phyloP scores from a whole-genome alignment of 2,113 vertebrate species.

The Laticauda laticaudata region DNA sequence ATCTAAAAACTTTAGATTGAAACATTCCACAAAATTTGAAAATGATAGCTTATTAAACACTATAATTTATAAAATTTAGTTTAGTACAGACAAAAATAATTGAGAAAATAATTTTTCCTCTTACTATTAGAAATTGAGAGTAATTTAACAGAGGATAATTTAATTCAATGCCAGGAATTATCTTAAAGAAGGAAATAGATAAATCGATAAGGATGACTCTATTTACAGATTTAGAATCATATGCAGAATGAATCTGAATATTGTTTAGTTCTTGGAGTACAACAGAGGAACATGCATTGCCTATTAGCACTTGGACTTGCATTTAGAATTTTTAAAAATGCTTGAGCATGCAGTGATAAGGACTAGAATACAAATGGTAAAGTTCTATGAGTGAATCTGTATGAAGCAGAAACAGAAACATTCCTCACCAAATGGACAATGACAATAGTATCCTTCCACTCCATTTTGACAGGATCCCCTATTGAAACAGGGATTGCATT shows the following conservation, averaged over 20 bases:
- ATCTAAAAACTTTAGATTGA: background rate
- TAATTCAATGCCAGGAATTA: background rate
- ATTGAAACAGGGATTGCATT: constrained; percentile 97
- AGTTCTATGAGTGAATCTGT: background rate
- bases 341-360: background rate
- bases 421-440: constrained; percentile 95
- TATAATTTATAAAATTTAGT: background rate
- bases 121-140: background rate
- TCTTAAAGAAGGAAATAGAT: background rate
- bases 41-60: background rate
- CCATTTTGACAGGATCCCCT: constrained; percentile 94
- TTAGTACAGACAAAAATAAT: background rate
- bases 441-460: constrained; percentile 91
- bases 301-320: background rate
- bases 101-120: background rate
- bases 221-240: background rate
- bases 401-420: background rate
- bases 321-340: background rate
- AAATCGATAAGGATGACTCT: background rate
- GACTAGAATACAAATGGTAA: background rate
- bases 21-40: background rate
- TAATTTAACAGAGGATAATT: background rate
- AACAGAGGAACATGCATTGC: background rate
- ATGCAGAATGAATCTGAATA: background rate
- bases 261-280: background rate